phyloP scores from a whole-genome alignment of 53 echinoderm and acorn worm species.

The Echinarachnius parma region DNA sequence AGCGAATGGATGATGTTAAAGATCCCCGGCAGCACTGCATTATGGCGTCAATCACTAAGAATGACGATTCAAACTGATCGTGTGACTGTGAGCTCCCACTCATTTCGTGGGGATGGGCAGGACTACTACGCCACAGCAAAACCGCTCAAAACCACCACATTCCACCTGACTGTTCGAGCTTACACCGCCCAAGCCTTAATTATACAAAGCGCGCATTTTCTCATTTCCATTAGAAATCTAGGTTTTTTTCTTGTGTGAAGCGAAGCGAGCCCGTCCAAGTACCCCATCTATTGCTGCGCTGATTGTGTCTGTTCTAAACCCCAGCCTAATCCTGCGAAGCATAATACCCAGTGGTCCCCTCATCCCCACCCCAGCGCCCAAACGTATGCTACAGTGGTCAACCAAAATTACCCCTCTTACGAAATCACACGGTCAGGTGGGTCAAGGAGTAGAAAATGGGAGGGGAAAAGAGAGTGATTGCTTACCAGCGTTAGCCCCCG shows the following conservation, averaged over 20 bases:
- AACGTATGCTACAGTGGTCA: constrained; percentile 9
- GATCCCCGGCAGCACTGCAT: constrained; percentile 50
- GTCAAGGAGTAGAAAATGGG: not conserved
- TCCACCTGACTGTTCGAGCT: constrained; percentile 30
- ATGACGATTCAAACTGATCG: not conserved
- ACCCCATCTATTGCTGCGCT: constrained; percentile 14
- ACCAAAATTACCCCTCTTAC: not conserved
- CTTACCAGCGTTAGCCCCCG: constrained; percentile 23
- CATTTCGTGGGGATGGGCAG: constrained; percentile 9
- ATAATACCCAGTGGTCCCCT: not conserved
- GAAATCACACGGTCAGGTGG: constrained; percentile 8
- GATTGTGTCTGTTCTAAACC: constrained; percentile 40
- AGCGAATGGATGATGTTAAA: constrained; percentile 31
- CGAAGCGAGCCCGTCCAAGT: constrained; percentile 32
- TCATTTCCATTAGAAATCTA: constrained; percentile 38
- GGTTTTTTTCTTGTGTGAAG: constrained; percentile 44
- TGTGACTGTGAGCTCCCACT: constrained; percentile 9
- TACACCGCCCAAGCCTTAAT: constrained; percentile 26
- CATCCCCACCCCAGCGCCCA: not conserved
- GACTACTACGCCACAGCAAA: constrained; percentile 8
- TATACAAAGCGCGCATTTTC: constrained; percentile 44
- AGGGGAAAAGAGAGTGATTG: constrained; percentile 9
- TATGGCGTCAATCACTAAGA: constrained; percentile 2
- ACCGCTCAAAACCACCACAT: constrained; percentile 7
- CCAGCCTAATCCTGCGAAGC: not conserved